These are phyloP conservation scores for Oreochromis spilurus DNA, from an alignment of 2,113 vertebrate species.

Conservation along the genomic window DNA sequence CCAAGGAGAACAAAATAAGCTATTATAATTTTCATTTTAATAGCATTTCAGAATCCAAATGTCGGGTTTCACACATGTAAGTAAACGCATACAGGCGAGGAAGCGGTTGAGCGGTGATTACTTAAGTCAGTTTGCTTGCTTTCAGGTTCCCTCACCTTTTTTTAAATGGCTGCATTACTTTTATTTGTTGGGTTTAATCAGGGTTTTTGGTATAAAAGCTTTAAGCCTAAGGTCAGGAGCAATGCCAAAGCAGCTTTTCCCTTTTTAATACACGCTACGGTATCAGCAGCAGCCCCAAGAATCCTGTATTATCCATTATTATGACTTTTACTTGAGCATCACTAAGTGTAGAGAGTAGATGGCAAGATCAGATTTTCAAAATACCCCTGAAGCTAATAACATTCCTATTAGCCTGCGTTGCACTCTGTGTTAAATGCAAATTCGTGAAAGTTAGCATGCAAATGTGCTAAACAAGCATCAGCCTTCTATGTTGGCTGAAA, in stretches of 20 bases:
- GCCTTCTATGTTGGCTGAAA: not conserved
- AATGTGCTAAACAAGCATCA: not conserved
- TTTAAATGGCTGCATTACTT: not conserved
- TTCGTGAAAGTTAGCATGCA: not conserved
- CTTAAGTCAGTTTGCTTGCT: conserved; percentile 25
- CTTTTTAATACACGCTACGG: not conserved
- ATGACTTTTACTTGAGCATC: not conserved
- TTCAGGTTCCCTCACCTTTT: not conserved
- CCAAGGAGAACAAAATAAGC: not conserved
- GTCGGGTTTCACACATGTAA: not conserved
- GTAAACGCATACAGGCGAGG: not conserved
- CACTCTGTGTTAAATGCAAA: not conserved
- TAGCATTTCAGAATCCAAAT: not conserved
- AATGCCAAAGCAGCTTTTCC: conserved; percentile 47
- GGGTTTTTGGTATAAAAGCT: conserved; percentile 43
- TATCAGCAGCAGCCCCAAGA: not conserved
- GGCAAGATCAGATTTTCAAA: not conserved
- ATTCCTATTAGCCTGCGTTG: not conserved
- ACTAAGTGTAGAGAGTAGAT: not conserved
- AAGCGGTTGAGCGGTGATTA: conserved; percentile 10
- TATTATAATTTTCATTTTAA: not conserved
- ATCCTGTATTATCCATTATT: not conserved
- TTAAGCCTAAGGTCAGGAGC: conserved; percentile 48
- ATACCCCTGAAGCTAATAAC: not conserved
- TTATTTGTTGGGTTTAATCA: conserved; percentile 24